phyloP scores from a whole-genome alignment of 2,797 vertebrate genomes.

The Streptopelia turtur region DNA sequence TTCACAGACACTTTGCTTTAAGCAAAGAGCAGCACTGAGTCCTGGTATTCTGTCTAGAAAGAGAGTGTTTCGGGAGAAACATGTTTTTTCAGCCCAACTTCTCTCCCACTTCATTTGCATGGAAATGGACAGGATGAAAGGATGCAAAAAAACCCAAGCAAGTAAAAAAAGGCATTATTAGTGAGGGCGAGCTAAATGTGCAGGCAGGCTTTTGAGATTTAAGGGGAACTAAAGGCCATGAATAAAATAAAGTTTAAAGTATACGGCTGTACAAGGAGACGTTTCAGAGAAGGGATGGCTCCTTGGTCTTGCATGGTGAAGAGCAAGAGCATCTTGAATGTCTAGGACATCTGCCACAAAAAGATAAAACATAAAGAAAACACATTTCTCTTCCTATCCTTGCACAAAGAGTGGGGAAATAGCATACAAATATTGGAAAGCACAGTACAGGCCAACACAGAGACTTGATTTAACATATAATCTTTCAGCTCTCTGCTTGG shows the following conservation, averaged over 20 bases:
- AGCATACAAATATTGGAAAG: constrained; percentile 44
- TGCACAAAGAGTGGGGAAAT: constrained; percentile 42
- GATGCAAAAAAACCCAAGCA: not conserved
- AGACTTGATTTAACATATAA: constrained; percentile 63
- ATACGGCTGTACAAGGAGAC: constrained; percentile 28
- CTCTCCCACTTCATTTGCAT: not conserved
- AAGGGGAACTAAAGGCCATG: not conserved
- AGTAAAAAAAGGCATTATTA: not conserved
- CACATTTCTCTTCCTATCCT: not conserved
- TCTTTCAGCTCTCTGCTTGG: constrained; percentile 71
- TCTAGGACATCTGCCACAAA: constrained; percentile 38
- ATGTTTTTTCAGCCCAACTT: not conserved
- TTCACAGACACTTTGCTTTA: not conserved
- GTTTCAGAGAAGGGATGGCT: constrained; percentile 31
- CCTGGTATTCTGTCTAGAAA: not conserved
- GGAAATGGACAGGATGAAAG: not conserved
- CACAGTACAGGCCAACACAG: constrained; percentile 38
- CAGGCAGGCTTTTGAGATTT: not conserved
- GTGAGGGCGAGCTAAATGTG: not conserved
- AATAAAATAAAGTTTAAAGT: constrained; percentile 30
- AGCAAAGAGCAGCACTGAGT: not conserved
- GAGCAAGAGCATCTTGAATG: constrained; percentile 16
- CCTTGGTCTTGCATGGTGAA: not conserved
- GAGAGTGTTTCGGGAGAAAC: not conserved
- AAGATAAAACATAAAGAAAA: constrained; percentile 30